phyloP scores from a whole-genome alignment of 1,140 invertebrate species.

The Drosophila paulistorum region DNA sequence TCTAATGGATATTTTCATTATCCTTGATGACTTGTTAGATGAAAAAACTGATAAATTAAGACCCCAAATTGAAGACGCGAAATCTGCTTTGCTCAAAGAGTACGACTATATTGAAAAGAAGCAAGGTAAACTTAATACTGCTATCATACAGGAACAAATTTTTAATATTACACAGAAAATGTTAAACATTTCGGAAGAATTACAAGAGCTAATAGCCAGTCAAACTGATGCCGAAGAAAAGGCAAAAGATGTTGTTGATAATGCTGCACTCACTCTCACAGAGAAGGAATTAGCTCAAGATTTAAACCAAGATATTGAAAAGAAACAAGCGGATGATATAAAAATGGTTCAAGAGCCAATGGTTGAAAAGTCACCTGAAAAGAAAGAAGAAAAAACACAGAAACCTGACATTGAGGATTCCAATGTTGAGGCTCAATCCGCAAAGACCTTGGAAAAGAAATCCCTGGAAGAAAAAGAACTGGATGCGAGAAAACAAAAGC shows the following conservation, averaged over 20 bases:
- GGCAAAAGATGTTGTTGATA: constrained; percentile 9
- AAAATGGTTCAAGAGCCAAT: constrained; percentile 13
- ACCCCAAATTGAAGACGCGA: constrained; percentile 46
- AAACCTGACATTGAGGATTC: constrained; percentile 33
- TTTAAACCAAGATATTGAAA: not conserved
- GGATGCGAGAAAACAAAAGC: constrained; percentile 22
- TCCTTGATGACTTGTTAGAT: constrained; percentile 65
- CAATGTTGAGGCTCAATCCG: constrained; percentile 35
- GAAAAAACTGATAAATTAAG: constrained; percentile 40
- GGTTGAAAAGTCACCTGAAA: constrained; percentile 16
- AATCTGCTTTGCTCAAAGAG: constrained; percentile 43
- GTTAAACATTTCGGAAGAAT: constrained; percentile 42
- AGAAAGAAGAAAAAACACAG: constrained; percentile 14
- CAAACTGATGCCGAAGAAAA: not conserved
- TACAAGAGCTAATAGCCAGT: constrained; percentile 29
- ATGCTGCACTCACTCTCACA: not conserved
- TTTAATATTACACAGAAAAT: constrained; percentile 42
- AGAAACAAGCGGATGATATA: constrained; percentile 13
- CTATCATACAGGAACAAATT: constrained; percentile 45
- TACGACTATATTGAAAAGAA: constrained; percentile 62
- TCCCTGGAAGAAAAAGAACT: constrained; percentile 23
- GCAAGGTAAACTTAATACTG: constrained; percentile 25
- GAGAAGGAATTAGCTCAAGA: constrained; percentile 4
- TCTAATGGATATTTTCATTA: constrained; percentile 69
- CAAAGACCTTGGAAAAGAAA: constrained; percentile 12